phyloP scores from a whole-genome alignment of 2,888 invertebrate genomes.

The Acleris sparsana region DNA sequence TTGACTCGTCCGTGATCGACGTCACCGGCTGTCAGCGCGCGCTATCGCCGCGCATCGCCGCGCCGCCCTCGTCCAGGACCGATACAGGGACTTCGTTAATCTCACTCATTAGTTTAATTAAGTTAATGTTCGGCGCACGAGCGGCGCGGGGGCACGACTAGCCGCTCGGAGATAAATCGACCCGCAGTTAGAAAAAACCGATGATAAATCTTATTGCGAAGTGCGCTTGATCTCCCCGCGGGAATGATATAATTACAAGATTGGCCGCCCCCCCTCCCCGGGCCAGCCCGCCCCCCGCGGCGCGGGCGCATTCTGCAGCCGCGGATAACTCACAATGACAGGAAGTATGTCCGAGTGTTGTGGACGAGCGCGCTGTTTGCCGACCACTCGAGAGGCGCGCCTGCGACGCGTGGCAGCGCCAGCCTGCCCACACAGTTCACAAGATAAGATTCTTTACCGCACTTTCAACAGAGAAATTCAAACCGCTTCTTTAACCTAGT shows the following conservation, averaged over 20 bases:
- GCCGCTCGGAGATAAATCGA: conserved; percentile 48
- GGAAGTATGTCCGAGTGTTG: conserved; percentile 30
- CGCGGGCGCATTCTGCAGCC: conserved; percentile 28
- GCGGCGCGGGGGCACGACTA: conserved; percentile 39
- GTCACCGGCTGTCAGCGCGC: conserved; percentile 34
- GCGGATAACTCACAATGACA: conserved; percentile 44
- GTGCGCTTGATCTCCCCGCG: conserved; percentile 57
- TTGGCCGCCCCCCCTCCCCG: conserved; percentile 44
- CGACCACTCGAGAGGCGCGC: too few relatives aligned
- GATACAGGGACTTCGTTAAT: conserved; percentile 48
- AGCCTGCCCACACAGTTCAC: too few relatives aligned
- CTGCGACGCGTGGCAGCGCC: too few relatives aligned
- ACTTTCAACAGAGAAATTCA: too few relatives aligned
- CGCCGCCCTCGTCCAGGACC: conserved; percentile 28
- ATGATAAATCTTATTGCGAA: conserved; percentile 61
- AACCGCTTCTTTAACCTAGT: too few relatives aligned
- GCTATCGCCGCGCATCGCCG: conserved; percentile 38
- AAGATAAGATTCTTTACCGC: too few relatives aligned
- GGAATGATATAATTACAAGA: conserved; percentile 67
- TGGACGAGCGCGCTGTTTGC: conserved; percentile 10
- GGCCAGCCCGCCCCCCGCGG: conserved; percentile 12
- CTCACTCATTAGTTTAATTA: conserved; percentile 65
- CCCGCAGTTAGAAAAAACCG: conserved; percentile 53
- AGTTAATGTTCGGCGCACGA: conserved; percentile 55
- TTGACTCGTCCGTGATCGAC: conserved; percentile 38